Evolutionary conservation across 2,888 invertebrate species (phyloP).

Genomic region (Lithodes maja): DNA sequence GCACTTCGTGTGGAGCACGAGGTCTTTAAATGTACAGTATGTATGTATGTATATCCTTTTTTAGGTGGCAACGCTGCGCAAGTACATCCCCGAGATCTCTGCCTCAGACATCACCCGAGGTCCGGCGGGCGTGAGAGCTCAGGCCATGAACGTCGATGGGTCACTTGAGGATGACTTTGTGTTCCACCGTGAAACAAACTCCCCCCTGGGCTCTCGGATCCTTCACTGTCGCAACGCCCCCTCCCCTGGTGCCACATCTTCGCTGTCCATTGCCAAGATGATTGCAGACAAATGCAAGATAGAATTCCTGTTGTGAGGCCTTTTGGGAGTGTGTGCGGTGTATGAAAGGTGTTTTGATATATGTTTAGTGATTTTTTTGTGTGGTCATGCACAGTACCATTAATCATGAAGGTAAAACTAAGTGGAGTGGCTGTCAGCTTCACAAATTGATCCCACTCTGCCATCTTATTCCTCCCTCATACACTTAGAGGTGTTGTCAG

Average conservation of each 20-base stretch:
- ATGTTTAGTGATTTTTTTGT: no score
- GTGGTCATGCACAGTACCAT: no score
- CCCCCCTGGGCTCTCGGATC: conserved; percentile 78
- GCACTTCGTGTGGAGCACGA: no score
- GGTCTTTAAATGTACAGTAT: no score
- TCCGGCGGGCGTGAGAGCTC: conserved; percentile 96
- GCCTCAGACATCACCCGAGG: conserved; percentile 86
- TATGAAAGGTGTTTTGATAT: no score
- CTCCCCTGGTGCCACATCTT: conserved; percentile 97
- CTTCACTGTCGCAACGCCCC: conserved; percentile 98
- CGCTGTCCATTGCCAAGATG: conserved; percentile 95
- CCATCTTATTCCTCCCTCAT: no score
- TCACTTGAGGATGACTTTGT: conserved; percentile 97
- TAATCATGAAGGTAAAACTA: no score
- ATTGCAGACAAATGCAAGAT: conserved; percentile 89
- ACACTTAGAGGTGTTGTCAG: no score
- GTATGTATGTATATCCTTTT: no score
- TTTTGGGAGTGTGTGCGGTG: no score
- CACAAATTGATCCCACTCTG: no score
- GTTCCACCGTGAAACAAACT: conserved; percentile 80
- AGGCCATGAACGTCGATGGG: conserved; percentile 91
- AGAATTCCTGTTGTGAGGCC: conserved; percentile 77
- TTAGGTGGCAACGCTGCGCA: conserved; percentile 88
- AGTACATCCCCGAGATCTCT: conserved; percentile 87
- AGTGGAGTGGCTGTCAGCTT: no score